Conservation (phyloP, 2,888 invertebrate species). For the Escarpia spicata region DNA sequence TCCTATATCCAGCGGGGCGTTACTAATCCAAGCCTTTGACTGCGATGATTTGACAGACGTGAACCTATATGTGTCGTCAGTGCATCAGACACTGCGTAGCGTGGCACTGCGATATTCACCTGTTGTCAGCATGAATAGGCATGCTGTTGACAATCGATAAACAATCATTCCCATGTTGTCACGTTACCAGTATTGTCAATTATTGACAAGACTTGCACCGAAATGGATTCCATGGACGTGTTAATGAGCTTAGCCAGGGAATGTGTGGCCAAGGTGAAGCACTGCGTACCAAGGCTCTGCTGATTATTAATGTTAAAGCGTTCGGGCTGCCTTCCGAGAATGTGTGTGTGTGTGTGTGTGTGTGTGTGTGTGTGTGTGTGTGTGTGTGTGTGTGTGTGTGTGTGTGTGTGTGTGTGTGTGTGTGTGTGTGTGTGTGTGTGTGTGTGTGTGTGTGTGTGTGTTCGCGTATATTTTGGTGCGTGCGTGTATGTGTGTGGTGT, state of each 20-base stretch:
- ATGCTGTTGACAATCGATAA: constrained; percentile 3
- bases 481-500: too few relatives aligned
- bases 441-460: too few relatives aligned
- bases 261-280: background rate
- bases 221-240: background rate
- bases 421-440: too few relatives aligned
- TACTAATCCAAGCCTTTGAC: background rate
- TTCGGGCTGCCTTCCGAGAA: too few relatives aligned
- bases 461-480: too few relatives aligned
- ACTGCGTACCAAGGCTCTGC: background rate
- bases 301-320: background rate
- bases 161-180: background rate
- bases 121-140: background rate
- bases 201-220: background rate
- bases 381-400: background rate
- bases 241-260: background rate
- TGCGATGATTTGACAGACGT: background rate
- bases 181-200: background rate
- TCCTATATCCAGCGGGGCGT: background rate
- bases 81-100: background rate
- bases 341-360: background rate
- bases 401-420: too few relatives aligned
- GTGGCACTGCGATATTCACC: background rate
- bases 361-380: background rate
- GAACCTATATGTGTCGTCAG: background rate